These are phyloP conservation scores for Zosterops lateralis DNA, from an alignment of 2,113 vertebrate genomes.

Conservation along the genomic window DNA sequence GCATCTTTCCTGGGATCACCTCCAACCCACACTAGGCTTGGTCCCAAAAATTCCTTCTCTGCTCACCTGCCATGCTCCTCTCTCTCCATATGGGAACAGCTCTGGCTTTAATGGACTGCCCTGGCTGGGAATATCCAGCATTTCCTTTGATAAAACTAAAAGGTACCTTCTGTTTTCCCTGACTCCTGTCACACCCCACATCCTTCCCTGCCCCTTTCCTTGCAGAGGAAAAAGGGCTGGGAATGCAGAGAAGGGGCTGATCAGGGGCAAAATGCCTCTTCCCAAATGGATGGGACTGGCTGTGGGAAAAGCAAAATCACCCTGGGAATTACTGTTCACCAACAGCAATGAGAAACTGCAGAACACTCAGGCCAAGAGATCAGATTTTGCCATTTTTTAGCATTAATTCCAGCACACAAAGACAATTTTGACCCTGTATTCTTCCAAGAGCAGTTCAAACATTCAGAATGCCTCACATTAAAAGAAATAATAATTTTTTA, in stretches of 20 bases:
- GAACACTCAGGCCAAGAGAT: not conserved
- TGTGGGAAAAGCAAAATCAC: accelerated
- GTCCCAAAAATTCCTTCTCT: not conserved
- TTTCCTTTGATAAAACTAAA: not conserved
- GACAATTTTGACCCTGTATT: not conserved
- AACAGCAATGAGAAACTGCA: not conserved
- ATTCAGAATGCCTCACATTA: not conserved
- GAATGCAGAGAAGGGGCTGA: not conserved
- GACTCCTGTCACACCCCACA: not conserved
- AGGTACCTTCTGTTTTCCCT: not conserved
- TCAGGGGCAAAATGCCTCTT: not conserved
- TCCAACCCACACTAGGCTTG: not conserved
- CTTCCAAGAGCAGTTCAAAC: not conserved
- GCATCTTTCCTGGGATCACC: not conserved
- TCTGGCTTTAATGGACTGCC: not conserved
- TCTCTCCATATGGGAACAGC: accelerated
- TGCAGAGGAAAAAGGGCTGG: not conserved
- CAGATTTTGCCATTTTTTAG: not conserved
- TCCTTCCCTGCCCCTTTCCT: not conserved
- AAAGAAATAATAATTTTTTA: not conserved
- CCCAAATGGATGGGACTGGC: not conserved
- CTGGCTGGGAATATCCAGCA: not conserved
- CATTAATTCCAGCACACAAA: not conserved
- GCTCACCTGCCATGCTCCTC: not conserved
- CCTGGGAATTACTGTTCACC: not conserved